Evolutionary conservation across 2,888 invertebrate species (phyloP).

Genomic region (Scaptodrosophila latifasciaeformis): DNA sequence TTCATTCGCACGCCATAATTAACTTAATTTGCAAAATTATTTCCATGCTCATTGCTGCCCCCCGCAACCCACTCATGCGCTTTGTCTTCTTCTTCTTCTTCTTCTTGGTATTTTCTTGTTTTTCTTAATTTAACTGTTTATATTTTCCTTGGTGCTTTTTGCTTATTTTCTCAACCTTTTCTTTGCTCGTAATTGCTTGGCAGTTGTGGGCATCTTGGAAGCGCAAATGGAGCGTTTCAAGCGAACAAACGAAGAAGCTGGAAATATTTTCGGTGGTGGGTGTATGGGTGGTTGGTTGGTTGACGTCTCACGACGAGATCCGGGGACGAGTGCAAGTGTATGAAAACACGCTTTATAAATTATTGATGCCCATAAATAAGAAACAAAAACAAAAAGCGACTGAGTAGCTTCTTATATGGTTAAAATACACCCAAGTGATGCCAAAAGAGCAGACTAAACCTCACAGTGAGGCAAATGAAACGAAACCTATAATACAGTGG

Average conservation of each 20-base stretch:
- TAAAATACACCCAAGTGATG: background rate
- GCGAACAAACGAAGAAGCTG: no score
- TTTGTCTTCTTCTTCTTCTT: no score
- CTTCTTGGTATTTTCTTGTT: slow-evolving; percentile 10
- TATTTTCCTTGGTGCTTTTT: slow-evolving; percentile 14
- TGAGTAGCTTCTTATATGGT: slow-evolving; percentile 52
- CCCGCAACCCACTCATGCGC: no score
- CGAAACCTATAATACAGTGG: slow-evolving; percentile 36
- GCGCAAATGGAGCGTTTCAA: no score
- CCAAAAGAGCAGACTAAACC: slow-evolving; percentile 2
- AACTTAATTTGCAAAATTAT: slow-evolving; percentile 26
- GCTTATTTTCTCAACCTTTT: background rate
- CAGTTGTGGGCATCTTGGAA: no score
- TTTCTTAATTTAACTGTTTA: slow-evolving; percentile 25
- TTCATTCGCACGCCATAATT: slow-evolving; percentile 15
- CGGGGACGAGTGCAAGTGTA: no score
- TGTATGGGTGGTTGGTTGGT: no score
- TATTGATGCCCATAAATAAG: slow-evolving; percentile 62
- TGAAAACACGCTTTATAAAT: slow-evolving; percentile 48
- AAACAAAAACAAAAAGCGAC: no score
- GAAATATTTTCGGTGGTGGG: background rate
- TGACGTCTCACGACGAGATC: no score
- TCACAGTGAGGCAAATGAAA: slow-evolving; percentile 16
- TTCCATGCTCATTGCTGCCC: background rate
- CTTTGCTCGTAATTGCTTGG: slow-evolving; percentile 26